Evolutionary conservation across 2,113 vertebrate genomes (phyloP).

Genomic region (Mionectes macconnelli): DNA sequence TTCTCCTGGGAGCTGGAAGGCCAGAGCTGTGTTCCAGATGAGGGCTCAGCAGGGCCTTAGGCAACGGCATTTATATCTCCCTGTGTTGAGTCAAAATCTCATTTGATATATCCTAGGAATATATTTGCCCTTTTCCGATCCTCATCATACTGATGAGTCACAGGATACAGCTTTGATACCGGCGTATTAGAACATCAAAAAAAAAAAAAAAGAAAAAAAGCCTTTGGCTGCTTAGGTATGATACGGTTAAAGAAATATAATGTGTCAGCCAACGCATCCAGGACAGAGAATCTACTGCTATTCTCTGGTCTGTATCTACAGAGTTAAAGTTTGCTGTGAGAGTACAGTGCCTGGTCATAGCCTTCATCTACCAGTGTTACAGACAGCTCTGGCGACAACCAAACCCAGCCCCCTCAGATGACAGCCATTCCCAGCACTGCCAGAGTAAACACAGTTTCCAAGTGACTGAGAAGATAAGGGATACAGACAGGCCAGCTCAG

Average conservation of each 20-base stretch:
- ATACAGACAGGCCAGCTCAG: background rate
- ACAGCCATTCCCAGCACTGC: background rate
- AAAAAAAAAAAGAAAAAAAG: background rate
- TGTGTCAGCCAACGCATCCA: background rate
- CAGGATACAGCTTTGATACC: background rate
- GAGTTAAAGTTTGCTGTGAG: background rate
- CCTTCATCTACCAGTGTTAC: background rate
- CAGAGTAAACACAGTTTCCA: background rate
- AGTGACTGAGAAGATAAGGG: background rate
- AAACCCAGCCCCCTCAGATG: background rate
- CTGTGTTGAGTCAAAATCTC: background rate
- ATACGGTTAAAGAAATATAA: background rate
- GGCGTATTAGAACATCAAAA: background rate
- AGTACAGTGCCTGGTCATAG: fast-evolving
- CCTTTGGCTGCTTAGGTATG: background rate
- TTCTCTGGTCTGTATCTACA: background rate
- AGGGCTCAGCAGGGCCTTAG: background rate
- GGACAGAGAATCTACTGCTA: background rate
- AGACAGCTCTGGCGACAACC: background rate
- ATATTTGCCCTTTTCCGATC: constrained; percentile 36
- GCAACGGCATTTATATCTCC: background rate
- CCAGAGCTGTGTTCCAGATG: background rate
- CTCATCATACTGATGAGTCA: constrained; percentile 16
- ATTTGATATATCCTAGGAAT: background rate
- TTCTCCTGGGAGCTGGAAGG: background rate